phyloP scores from a whole-genome alignment of 1,140 invertebrate genomes.

The Drosophila sturtevanti region DNA sequence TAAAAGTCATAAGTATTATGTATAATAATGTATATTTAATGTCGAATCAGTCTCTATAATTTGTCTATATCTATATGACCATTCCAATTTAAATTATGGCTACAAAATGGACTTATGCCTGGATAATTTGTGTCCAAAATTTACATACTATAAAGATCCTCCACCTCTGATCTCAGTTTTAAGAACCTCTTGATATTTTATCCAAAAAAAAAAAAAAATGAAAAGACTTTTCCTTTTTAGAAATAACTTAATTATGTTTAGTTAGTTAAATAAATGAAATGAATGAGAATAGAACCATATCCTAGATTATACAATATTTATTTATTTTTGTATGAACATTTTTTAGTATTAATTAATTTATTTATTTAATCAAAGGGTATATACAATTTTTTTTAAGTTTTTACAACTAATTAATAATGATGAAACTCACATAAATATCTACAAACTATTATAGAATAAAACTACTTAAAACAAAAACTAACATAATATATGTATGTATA shows the following conservation, averaged over 20 bases:
- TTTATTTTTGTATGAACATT: conserved; percentile 6
- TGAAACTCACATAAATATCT: conserved; percentile 56
- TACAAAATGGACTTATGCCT: no score
- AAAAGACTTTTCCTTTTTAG: background rate
- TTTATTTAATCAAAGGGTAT: conserved; percentile 59
- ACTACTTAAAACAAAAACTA: background rate
- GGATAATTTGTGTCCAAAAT: no score
- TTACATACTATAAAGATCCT: no score
- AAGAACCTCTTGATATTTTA: background rate
- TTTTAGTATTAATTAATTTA: conserved; percentile 49
- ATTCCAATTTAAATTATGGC: no score
- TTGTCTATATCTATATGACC: no score
- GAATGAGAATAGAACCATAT: background rate
- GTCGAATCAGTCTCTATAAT: no score
- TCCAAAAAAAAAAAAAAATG: no score
- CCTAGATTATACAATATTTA: conserved; percentile 3
- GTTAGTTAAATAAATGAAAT: background rate
- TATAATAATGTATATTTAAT: no score
- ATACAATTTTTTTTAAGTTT: conserved; percentile 60
- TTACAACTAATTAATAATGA: conserved; percentile 72
- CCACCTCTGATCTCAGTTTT: background rate
- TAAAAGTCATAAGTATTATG: no score
- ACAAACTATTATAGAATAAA: conserved; percentile 36
- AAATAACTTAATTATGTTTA: background rate
- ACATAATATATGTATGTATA: background rate